These are phyloP conservation scores for Fissipunctia ypsillon DNA, from an alignment of 2,888 invertebrate species.

Conservation along the genomic window DNA sequence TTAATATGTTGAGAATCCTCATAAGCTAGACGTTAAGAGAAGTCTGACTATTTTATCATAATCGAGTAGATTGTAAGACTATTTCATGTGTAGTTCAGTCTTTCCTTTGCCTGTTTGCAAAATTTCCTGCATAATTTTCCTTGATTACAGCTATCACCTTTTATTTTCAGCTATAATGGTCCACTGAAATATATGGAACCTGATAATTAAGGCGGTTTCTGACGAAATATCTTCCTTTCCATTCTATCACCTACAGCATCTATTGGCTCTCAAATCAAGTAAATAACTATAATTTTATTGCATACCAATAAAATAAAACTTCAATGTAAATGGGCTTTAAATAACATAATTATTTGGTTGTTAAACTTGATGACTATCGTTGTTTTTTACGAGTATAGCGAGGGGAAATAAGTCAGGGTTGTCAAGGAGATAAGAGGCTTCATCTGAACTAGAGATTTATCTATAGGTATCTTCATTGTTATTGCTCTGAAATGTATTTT, in stretches of 20 bases:
- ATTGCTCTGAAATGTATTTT: constrained; percentile 45
- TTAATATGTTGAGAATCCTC: no score
- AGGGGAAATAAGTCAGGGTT: constrained; percentile 29
- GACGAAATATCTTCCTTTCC: background rate
- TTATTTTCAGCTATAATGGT: no score
- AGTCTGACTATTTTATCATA: no score
- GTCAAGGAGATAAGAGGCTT: constrained; percentile 25
- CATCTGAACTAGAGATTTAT: constrained; percentile 12
- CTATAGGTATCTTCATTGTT: constrained; percentile 47
- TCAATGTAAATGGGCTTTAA: constrained; percentile 42
- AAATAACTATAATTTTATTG: constrained; percentile 26
- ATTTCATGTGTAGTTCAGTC: no score
- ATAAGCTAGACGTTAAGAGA: no score
- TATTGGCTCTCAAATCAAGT: background rate
- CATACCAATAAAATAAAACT: constrained; percentile 42
- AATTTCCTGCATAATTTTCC: no score
- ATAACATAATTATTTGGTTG: constrained; percentile 58
- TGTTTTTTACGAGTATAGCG: constrained; percentile 55
- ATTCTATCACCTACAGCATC: background rate
- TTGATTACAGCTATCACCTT: no score
- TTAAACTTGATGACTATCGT: constrained; percentile 63
- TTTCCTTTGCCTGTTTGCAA: no score
- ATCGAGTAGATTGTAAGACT: no score
- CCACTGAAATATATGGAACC: no score
- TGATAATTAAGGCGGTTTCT: no score